Base-by-base conservation (phyloP, 2,888 invertebrate species). In the Apomyelois bistriatella region DNA sequence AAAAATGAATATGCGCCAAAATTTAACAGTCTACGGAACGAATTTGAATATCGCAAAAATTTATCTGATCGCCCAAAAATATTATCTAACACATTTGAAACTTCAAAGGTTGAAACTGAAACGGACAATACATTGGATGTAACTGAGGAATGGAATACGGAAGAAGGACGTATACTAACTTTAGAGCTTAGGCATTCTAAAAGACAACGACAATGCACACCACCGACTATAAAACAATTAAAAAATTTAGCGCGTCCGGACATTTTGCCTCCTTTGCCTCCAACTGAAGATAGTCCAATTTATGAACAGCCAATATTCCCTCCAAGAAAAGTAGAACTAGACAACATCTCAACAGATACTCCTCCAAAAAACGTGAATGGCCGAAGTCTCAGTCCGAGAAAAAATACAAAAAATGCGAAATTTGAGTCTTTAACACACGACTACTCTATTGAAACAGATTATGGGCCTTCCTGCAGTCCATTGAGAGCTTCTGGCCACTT, bases 151-250 rank as follows among this genome's bases (percentile, higher is more conserved):
- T 90, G 87, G 86, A 71, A 82, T 30, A 80, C 83, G 38, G 91
- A 92, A 57, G 92, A 93, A 72, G 94, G 94, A 0, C 90, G 93
- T 40, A 84, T 94, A 49, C 72, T 96, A 16, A 95, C 95, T 0
- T 83, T 95, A 48, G 95, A 95, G 68, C 91, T 93, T 9, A 91
- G 95, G 56, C 95, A 96, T 69, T 93, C 94, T 1, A 94, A 93
- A 55, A 86, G 96, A 38, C 96, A 96, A 74, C 88, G 96, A 1
- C 92, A 92, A 55, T 89, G 90, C 10, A 91, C 91, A 7, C 91
- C 91, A 15, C 88, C 92, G 0, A 89, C 86, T 6, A 80, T 85
- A 41, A 89, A 84, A 66, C 86, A 88, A 56, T 56, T 82, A 1
- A 86, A 91, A 57, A 88, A 79, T 61, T 76, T 88, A 61, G 87